Evolutionary conservation across 2,797 vertebrate genomes (phyloP).

Genomic region (Sorex maritimensis): DNA sequence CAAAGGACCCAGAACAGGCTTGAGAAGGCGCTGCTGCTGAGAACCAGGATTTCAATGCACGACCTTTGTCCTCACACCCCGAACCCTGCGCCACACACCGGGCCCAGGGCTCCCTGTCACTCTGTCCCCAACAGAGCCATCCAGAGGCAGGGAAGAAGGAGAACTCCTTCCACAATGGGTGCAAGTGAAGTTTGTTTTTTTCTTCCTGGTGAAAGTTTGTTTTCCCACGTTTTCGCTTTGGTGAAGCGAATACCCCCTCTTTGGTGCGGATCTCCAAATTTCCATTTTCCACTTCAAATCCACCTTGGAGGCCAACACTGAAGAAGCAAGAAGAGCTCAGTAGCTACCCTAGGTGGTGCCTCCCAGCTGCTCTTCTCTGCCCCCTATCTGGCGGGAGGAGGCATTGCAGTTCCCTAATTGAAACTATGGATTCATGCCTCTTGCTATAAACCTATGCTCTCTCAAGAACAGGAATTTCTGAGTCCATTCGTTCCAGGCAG

Average conservation of each 20-base stretch:
- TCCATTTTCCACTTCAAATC: constrained; percentile 57
- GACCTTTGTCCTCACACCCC: neutral
- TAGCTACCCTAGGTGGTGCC: neutral
- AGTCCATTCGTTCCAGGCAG: neutral
- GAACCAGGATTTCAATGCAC: neutral
- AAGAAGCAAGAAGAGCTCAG: neutral
- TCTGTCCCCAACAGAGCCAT: neutral
- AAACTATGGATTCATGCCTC: neutral
- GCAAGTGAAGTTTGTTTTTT: constrained; percentile 60
- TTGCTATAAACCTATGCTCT: neutral
- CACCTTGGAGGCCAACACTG: neutral
- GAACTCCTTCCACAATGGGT: neutral
- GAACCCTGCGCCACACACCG: fast-evolving
- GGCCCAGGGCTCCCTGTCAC: fast-evolving
- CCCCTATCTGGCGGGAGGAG: neutral
- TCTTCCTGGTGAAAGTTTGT: constrained; percentile 52
- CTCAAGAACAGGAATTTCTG: fast-evolving
- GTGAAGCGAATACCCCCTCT: constrained; percentile 73
- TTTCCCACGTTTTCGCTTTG: constrained; percentile 42
- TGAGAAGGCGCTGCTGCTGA: neutral
- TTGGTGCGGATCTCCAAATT: constrained; percentile 63
- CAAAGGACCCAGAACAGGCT: no score
- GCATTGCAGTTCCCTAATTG: neutral
- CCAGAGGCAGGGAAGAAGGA: neutral
- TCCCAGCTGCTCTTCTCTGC: neutral